Percentiles rank a stretch among this genome's conserved stretches.
Evolutionary conservation across 2,797 vertebrate species (phyloP).

Genomic region (Notolabrus celidotus): DNA sequence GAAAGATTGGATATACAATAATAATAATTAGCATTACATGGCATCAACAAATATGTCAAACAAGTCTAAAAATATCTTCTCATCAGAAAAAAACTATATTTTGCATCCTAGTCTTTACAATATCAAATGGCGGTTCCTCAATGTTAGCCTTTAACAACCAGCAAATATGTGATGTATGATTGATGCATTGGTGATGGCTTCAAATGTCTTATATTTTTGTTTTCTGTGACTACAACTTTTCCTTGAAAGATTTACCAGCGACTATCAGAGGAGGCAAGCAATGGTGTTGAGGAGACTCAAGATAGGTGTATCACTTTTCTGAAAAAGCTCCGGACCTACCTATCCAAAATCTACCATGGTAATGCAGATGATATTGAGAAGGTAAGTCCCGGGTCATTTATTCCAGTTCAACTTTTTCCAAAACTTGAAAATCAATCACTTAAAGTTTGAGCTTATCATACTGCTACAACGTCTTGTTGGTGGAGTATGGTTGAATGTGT

Average conservation of each 20-base stretch:
- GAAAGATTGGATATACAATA: no score
- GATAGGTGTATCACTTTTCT: conserved; percentile 89
- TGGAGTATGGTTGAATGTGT: no score
- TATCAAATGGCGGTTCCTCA: not conserved
- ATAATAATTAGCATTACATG: no score
- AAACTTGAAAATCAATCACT: no score
- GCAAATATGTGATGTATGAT: not conserved
- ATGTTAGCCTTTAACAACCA: not conserved
- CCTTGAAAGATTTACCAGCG: conserved; percentile 91
- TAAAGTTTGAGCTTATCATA: no score
- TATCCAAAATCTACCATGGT: conserved; percentile 89
- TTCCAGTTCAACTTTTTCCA: no score
- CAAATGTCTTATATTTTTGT: not conserved
- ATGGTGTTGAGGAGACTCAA: conserved; percentile 91
- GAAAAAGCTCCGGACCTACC: conserved; percentile 89
- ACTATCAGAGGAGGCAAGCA: conserved; percentile 93
- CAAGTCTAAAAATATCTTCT: not conserved
- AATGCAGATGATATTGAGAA: conserved; percentile 87
- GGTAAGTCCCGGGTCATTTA: conserved; percentile 74
- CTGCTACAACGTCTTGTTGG: no score
- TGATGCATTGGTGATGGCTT: not conserved
- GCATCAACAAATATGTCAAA: not conserved
- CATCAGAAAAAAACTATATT: not conserved
- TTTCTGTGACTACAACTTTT: conserved; percentile 7
- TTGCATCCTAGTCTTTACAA: not conserved